A percentile compares a stretch with the other conserved stretches of the same genome.
Evolutionary conservation across 2,888 invertebrate genomes (phyloP).

Genomic region (Oligia latruncula): DNA sequence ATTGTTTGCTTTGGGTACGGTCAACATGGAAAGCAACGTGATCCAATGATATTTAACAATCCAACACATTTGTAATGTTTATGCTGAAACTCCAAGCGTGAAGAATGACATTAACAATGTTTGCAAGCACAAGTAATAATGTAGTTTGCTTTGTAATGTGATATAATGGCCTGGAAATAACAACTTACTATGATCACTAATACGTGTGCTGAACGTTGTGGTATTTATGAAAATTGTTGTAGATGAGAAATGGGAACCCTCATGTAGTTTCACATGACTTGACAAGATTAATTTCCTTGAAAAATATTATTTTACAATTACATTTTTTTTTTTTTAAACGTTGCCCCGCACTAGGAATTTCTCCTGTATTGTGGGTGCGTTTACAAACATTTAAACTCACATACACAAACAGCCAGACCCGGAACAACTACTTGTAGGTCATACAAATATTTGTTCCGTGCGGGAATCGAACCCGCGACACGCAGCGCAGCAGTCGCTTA

Average conservation of each 20-base stretch:
- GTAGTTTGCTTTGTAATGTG: slow-evolving; percentile 8
- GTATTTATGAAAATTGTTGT: not conserved
- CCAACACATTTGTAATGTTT: slow-evolving; percentile 14
- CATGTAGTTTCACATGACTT: not conserved
- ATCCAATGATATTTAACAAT: slow-evolving; percentile 4
- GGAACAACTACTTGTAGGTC: too few relatives aligned
- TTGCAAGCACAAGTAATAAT: not conserved
- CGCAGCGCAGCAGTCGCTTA: too few relatives aligned
- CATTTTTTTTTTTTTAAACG: too few relatives aligned
- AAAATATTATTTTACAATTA: not conserved
- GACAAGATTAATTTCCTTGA: not conserved
- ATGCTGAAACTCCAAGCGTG: slow-evolving; percentile 24
- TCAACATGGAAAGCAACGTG: slow-evolving; percentile 8
- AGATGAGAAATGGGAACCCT: not conserved
- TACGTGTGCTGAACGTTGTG: too few relatives aligned
- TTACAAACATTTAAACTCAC: too few relatives aligned
- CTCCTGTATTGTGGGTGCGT: too few relatives aligned
- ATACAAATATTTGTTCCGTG: too few relatives aligned
- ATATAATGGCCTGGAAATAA: slow-evolving; percentile 36
- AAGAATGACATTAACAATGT: slow-evolving; percentile 12
- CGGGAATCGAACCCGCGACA: too few relatives aligned
- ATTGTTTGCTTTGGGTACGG: not conserved
- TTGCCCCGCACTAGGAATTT: too few relatives aligned
- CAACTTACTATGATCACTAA: slow-evolving; percentile 5
- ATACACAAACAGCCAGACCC: too few relatives aligned